Conservation (phyloP, 2,888 invertebrate species). For the Mellilla xanthometata region DNA sequence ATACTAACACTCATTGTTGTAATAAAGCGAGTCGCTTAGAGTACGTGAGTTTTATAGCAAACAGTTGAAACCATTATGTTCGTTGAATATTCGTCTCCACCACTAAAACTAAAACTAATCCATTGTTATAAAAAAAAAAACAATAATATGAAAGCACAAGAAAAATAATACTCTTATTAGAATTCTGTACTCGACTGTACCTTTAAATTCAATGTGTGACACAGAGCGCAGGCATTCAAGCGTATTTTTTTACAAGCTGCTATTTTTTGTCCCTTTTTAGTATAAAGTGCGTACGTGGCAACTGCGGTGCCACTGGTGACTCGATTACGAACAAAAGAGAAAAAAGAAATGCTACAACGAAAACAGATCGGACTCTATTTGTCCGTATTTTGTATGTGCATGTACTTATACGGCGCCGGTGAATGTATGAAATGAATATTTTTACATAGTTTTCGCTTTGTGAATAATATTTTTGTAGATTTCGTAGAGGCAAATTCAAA, state of each 20-base stretch:
- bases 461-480: slow-evolving; percentile 25
- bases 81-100: no score
- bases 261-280: slow-evolving; percentile 18
- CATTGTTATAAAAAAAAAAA: not conserved
- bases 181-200: slow-evolving; percentile 2
- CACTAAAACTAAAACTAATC: not conserved
- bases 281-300: slow-evolving; percentile 22
- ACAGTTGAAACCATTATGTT: no score
- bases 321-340: slow-evolving; percentile 21
- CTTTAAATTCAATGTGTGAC: slow-evolving; percentile 20
- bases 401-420: slow-evolving; percentile 22
- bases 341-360: not conserved
- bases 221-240: slow-evolving; percentile 13
- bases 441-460: slow-evolving; percentile 35
- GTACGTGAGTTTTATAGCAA: no score
- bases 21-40: no score
- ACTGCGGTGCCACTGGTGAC: slow-evolving; percentile 12
- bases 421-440: slow-evolving; percentile 35
- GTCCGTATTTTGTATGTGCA: slow-evolving; percentile 31
- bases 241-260: slow-evolving; percentile 18
- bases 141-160: no score
- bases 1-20: no score
- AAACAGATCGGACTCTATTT: slow-evolving; percentile 15
- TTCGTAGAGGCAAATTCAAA: slow-evolving; percentile 20
- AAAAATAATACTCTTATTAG: no score